Evolutionary conservation across 2,113 vertebrate genomes (phyloP).

Genomic region (Stictonetta naevosa): DNA sequence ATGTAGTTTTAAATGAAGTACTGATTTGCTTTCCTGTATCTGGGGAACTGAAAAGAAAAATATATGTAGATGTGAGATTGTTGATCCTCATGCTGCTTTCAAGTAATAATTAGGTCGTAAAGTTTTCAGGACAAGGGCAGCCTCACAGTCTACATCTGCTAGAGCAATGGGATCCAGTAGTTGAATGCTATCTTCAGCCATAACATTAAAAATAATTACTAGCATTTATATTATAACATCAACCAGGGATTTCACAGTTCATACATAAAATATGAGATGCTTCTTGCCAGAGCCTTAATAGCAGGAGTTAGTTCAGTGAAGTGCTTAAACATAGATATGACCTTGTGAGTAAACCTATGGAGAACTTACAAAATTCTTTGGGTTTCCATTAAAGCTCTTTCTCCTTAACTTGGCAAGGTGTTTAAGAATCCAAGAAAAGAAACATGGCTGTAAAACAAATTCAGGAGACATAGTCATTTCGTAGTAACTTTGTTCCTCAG

Average conservation of each 20-base stretch:
- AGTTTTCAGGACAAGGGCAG: slow-evolving; percentile 2
- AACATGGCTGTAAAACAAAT: not conserved
- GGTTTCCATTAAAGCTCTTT: not conserved
- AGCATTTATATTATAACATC: slow-evolving; percentile 23
- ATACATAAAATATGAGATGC: slow-evolving; percentile 61
- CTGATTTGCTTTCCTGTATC: not conserved
- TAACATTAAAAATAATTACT: slow-evolving; percentile 50
- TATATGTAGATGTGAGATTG: not conserved
- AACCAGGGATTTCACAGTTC: slow-evolving; percentile 11
- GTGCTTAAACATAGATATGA: not conserved
- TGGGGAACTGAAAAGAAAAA: not conserved
- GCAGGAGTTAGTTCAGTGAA: slow-evolving; percentile 15
- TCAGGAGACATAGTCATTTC: not conserved
- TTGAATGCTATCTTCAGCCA: not conserved
- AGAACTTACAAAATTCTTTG: not conserved
- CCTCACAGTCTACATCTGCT: not conserved
- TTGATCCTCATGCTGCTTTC: not conserved
- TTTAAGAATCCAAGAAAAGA: not conserved
- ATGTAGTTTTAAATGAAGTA: not conserved
- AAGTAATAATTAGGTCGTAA: not conserved
- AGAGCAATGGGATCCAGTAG: not conserved
- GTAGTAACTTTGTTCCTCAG: not conserved
- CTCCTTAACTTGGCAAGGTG: not conserved
- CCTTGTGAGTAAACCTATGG: slow-evolving; percentile 11
- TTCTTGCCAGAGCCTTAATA: not conserved